These are phyloP conservation scores for Macrosiphum euphorbiae DNA, from an alignment of 2,888 invertebrate species.

Conservation along the genomic window DNA sequence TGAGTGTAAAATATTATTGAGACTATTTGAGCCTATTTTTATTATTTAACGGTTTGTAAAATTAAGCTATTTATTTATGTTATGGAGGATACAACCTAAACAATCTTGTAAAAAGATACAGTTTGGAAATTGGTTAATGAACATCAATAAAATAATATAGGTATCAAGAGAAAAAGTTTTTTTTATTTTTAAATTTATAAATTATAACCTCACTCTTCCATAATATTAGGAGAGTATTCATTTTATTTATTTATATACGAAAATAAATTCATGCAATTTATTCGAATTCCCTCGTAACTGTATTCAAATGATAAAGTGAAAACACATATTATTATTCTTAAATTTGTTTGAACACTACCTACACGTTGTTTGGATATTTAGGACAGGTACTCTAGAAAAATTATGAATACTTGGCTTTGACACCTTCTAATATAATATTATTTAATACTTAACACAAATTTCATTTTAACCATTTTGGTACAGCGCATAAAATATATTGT, in stretches of 20 bases:
- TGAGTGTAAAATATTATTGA: not conserved
- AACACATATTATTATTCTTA: not conserved
- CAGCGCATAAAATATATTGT: too few relatives aligned
- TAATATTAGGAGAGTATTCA: not conserved
- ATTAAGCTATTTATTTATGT: not conserved
- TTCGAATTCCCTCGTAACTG: not conserved
- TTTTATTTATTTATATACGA: not conserved
- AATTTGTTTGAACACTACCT: not conserved
- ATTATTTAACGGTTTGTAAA: not conserved
- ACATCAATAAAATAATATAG: not conserved
- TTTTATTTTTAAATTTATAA: not conserved
- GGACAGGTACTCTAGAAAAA: not conserved
- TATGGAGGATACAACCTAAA: not conserved
- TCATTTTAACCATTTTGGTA: not conserved
- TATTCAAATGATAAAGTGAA: not conserved
- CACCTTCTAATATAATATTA: not conserved
- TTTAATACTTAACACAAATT: not conserved
- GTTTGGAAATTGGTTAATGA: not conserved
- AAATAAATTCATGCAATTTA: not conserved
- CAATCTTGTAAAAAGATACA: not conserved
- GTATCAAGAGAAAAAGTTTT: not conserved
- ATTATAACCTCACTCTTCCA: not conserved
- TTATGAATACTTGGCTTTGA: not conserved
- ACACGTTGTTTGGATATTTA: not conserved
- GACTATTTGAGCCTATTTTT: not conserved